These are phyloP conservation scores for Latheticus oryzae DNA, from an alignment of 2,888 invertebrate species.

Conservation along the genomic window DNA sequence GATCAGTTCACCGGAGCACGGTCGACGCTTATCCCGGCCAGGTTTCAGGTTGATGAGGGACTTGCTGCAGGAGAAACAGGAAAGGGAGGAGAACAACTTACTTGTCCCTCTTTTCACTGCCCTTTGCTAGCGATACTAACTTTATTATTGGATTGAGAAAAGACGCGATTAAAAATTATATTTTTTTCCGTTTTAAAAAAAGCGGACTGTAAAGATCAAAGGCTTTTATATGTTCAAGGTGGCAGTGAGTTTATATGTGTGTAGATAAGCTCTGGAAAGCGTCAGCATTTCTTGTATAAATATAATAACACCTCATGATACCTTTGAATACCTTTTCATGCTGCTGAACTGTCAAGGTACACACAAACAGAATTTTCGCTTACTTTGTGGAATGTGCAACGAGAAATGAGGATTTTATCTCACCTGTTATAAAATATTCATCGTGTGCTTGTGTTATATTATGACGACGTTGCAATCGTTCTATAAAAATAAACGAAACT, in stretches of 20 bases:
- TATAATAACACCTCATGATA: conserved; percentile 40
- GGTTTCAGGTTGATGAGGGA: conserved; percentile 28
- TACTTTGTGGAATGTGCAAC: conserved; percentile 45
- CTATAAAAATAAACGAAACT: conserved; percentile 48
- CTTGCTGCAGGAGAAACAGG: too few species aligned
- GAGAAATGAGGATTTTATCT: conserved; percentile 46
- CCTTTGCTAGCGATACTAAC: conserved; percentile 46
- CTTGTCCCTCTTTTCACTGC: conserved; percentile 4
- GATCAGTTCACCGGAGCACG: conserved; percentile 60
- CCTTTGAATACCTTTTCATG: conserved; percentile 41
- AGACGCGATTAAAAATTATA: too few species aligned
- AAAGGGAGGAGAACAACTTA: conserved; percentile 18
- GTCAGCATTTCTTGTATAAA: conserved; percentile 39
- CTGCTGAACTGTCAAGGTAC: conserved; percentile 44
- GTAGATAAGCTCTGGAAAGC: conserved; percentile 37
- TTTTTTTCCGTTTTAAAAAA: neutral
- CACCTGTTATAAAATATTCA: conserved; percentile 51
- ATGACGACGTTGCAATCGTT: conserved; percentile 42
- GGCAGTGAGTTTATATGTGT: conserved; percentile 21
- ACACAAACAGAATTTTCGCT: conserved; percentile 45
- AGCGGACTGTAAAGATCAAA: conserved; percentile 5
- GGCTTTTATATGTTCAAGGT: conserved; percentile 20
- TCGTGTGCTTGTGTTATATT: conserved; percentile 46
- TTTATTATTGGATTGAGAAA: conserved; percentile 48
- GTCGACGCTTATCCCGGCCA: conserved; percentile 59